Evolutionary conservation across 2,888 invertebrate species (phyloP), one percentile per base, ranked within the genome.

Genomic region (Eueremaeus valkanovi): DNA sequence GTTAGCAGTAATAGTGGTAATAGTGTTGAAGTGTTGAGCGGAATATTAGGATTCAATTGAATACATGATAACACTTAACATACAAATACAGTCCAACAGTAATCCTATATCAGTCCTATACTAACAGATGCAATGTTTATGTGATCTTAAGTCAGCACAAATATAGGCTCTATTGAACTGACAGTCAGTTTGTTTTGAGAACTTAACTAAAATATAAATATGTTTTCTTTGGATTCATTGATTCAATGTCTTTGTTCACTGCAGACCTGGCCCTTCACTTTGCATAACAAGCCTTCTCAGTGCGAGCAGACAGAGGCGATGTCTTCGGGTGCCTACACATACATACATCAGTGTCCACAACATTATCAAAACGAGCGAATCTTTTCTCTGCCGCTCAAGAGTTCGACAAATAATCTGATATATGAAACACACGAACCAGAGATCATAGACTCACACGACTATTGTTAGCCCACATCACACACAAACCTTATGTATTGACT

Each of bases 221-320:
- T 16, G 31, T 61, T 29, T 31, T 61, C 18, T 13, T 36, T 36
- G 6, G 1, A 5, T 27, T 29, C 16, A 9, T 29, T 29, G 61
- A 29, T 61, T 29, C 1, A 66, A 36, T 9, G 9, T 1, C 21
- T 36, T 63, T 2, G 11, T 36, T 36, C 9, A 8, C 36, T 66
- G 21, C 66, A 66, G 66, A 36, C n/a, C 66, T 66, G 66, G 66
- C 66, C 66, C 66, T 66, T 66, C 36, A 66, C 66, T 40, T 31
- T 33, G 1, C 66, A 66, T n/a, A 66, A 66, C 40, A 66, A 66
- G n/a, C 36, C 66, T 2, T 40, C 66, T 18, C 18, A 66, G 6
- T 9, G 18, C 18, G 36, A 66, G 6, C 36, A 36, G 8, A 66
- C 16, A 16, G 61, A 61, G 5, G 3, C 29, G 58, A 58, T 58